Evolutionary conservation across 2,113 vertebrate species (phyloP), one percentile per base, ranked within the genome.

Genomic region (Crocuta crocuta): DNA sequence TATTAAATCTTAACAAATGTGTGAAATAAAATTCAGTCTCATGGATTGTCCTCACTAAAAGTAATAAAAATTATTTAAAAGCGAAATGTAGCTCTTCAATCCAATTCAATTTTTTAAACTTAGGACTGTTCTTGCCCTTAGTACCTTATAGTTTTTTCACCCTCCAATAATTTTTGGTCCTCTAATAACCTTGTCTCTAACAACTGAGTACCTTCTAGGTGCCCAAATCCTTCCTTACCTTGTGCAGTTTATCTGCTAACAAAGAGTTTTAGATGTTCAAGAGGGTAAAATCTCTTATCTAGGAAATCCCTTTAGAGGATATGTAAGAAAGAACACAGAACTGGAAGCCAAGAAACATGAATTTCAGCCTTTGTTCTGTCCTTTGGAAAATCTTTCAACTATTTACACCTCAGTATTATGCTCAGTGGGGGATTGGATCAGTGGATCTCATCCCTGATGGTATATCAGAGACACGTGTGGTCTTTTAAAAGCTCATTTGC

Each of bases 21-120:
- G 24, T n/a, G 43, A 88, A 91, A 85, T 91, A 91, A 93, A 79
- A 96, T 84, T 92, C 43, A 80, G 53, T 83, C 13, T 89, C 78
- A 93, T 70, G 28, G 35, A 65, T 78, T 94, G 35, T 61, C 13
- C n/a, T 81, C 80, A 78, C 24, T 48, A 16, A 93, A 93, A 78
- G 48, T 80, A 80, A 39, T 39, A 73, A 65, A 83, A 91, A 66
- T 81, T 26, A 76, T 95, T 63, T 39, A 88, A 93, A 80, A 43
- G 58, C 79, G 93, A 31, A 71, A 48, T 31, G 28, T 65, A 65
- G 63, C 58, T 61, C 26, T 65, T 7, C 17, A 79, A 21, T 91
- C 81, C 68, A 55, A 58, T 70, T 78, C 61, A 35, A 17, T 24
- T 93, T 86, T 96, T 0, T 81, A 74, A 61, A 61, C 17, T 71